A percentile compares a stretch with the other conserved stretches of the same genome.
Conservation (phyloP, 2,113 vertebrate genomes). For the Cromileptes altivelis region DNA sequence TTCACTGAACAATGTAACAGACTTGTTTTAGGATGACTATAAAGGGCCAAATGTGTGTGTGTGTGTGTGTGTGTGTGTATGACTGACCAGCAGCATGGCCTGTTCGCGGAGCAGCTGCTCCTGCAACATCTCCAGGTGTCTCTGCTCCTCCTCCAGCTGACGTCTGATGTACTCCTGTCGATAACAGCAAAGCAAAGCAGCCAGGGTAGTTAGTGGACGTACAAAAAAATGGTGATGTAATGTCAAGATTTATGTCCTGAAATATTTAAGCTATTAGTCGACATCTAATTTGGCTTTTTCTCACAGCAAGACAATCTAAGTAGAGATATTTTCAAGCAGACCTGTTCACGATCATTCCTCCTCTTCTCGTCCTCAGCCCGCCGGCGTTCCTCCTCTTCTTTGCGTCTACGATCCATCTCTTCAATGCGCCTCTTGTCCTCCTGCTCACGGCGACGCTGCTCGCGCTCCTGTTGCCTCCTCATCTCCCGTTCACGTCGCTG, state of each 20-base stretch:
- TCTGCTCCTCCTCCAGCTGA: conserved; percentile 99
- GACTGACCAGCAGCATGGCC: conserved; percentile 95
- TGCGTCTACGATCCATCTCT: conserved; percentile 94
- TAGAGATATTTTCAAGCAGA: conserved; percentile 58
- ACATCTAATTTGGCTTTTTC: neutral
- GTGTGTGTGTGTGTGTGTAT: neutral
- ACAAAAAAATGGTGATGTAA: neutral
- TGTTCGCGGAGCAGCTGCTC: conserved; percentile 99
- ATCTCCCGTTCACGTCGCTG: conserved; percentile 97
- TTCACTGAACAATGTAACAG: neutral
- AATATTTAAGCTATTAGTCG: neutral
- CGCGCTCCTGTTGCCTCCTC: conserved; percentile 96
- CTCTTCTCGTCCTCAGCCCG: conserved; percentile 96
- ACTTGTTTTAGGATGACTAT: neutral
- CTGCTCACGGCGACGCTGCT: conserved; percentile 94
- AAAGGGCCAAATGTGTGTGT: neutral
- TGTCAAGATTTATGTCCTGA: neutral
- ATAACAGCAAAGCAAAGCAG: conserved; percentile 55
- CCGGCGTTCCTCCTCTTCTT: conserved; percentile 96
- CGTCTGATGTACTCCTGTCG: conserved; percentile 98
- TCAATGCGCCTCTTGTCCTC: conserved; percentile 95
- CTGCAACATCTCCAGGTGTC: conserved; percentile 98
- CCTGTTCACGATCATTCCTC: conserved; percentile 97
- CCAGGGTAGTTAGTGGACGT: neutral
- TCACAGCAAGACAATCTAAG: neutral